Conservation (phyloP, 2,113 vertebrate genomes). For the Vulpes lagopus region DNA sequence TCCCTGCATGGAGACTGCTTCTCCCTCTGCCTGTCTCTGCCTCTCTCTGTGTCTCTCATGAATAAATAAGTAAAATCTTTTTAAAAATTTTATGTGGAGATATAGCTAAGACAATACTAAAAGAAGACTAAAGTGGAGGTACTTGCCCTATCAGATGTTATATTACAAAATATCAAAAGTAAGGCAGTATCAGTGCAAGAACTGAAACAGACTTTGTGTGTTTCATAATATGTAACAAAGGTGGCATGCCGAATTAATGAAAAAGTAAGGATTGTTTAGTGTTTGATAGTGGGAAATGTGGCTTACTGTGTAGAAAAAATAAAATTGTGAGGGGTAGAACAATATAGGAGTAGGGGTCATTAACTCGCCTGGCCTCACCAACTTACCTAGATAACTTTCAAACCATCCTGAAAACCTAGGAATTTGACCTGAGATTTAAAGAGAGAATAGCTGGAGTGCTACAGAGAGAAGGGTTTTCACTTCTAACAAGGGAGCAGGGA, state of each 20-base stretch:
- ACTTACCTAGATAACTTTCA: no score
- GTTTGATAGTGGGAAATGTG: constrained; percentile 53
- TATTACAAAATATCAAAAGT: constrained; percentile 35
- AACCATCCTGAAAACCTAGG: no score
- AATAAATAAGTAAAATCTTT: no score
- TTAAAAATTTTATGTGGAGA: background rate
- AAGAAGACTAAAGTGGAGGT: background rate
- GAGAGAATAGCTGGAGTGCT: no score
- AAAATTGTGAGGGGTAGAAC: background rate
- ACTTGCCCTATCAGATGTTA: constrained; percentile 39
- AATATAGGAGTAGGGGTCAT: no score
- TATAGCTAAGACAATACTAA: constrained; percentile 30
- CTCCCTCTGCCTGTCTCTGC: no score
- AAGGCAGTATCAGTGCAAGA: constrained; percentile 22
- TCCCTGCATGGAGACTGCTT: no score
- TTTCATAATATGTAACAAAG: background rate
- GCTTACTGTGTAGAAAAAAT: constrained; percentile 26
- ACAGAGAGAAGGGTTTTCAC: no score
- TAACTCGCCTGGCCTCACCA: no score
- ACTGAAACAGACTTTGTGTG: constrained; percentile 6
- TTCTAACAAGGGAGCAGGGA: no score
- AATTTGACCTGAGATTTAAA: no score
- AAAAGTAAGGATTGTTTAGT: constrained; percentile 42
- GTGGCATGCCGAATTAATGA: background rate
- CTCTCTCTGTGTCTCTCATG: no score